phyloP scores from a whole-genome alignment of 2,888 invertebrate species.

The Omphaloscelis lunosa region DNA sequence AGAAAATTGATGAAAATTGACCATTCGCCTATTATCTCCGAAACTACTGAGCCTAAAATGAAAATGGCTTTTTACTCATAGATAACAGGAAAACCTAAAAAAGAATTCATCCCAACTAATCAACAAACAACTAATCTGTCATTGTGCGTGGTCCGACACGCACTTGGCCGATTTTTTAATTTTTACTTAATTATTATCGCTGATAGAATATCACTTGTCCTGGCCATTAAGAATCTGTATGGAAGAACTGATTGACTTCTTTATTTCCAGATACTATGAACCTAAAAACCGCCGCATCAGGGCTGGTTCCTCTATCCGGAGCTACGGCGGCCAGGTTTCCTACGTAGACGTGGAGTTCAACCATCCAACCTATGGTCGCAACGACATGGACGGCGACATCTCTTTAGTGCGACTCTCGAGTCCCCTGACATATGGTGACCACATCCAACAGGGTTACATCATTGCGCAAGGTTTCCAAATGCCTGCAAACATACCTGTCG shows the following conservation, averaged over 20 bases:
- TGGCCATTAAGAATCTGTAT: not conserved
- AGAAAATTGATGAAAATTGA: no score
- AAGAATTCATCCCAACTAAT: no score
- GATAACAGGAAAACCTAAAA: no score
- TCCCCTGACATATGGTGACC: slow-evolving; percentile 59
- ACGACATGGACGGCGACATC: slow-evolving; percentile 75
- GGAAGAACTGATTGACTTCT: not conserved
- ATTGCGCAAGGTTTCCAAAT: slow-evolving; percentile 59
- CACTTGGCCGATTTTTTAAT: not conserved
- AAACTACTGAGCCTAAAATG: no score
- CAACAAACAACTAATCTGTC: no score
- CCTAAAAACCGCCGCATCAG: slow-evolving; percentile 74
- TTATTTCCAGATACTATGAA: slow-evolving; percentile 66
- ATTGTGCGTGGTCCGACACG: no score
- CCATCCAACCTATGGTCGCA: slow-evolving; percentile 73
- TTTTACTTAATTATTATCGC: not conserved
- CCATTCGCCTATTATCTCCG: no score
- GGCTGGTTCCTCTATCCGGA: slow-evolving; percentile 75
- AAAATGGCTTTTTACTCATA: no score
- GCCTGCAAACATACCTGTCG: slow-evolving; percentile 70
- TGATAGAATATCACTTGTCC: not conserved
- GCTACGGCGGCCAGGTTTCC: slow-evolving; percentile 73
- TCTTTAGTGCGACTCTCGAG: slow-evolving; percentile 69
- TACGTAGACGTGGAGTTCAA: slow-evolving; percentile 67
- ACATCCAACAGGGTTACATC: slow-evolving; percentile 70